Base-by-base conservation (phyloP, 2,888 invertebrate species). In the Leucophenga maculata region DNA sequence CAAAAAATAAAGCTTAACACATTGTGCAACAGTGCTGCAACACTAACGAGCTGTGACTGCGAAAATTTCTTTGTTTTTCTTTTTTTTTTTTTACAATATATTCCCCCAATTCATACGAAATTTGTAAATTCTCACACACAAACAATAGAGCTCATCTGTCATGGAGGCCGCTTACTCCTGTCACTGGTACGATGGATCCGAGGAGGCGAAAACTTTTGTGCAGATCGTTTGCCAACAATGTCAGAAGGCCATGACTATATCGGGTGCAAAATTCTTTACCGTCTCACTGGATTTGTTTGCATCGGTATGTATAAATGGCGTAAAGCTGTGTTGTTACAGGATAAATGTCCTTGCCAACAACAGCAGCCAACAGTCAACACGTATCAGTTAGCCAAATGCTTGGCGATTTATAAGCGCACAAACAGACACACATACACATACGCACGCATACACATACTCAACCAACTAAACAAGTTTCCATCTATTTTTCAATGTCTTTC, bases 131-230 rank as follows among this genome's bases (percentile, higher is more conserved):
- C 8, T 39, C 39, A 6, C 8, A 6, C 4, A 26, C 39, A 39
- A 39, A 39, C 39, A 39, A 6, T 85, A 95, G 95, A 95, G 95
- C 83, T 95, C 95, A 72, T 95, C 95, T 3, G 95, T 96, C 6
- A 95, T 95, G 95, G 95, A 96, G 89, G 95, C 95, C 0, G 95
- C 95, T 0, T 96, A 95, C 89, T 95, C 95, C 62, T 95, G 95
- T 81, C 95, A 95, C 76, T 96, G 95, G 95, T 96, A 95, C 86
- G 95, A 95, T 77, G 95, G 95, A 6, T 95, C 95, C 0, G 95
- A 96, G 84, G 95, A 96, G 83, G 95, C 95, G 0, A 95, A 95
- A 88, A 95, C 95, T 32, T 96, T 96, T 86, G 95, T 96, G 1
- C 95, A 95, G 89, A 96, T 96, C 81, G 95, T 96, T 13, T 95